Percentiles rank a stretch among this genome's conserved stretches.
Conservation (phyloP, 2,113 vertebrate species). For the Mionectes macconnelli region DNA sequence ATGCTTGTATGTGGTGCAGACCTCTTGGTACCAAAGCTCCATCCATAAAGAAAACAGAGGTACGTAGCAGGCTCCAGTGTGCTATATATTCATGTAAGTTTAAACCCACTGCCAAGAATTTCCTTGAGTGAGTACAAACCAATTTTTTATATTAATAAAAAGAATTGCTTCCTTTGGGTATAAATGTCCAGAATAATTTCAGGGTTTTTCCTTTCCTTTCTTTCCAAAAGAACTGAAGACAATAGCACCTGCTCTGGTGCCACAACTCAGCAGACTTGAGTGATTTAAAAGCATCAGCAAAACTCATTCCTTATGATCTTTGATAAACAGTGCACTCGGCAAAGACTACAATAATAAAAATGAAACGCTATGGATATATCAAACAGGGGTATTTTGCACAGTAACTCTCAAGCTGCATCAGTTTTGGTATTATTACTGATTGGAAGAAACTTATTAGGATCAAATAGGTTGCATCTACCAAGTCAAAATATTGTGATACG, state of each 20-base stretch:
- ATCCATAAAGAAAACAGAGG: constrained; percentile 69
- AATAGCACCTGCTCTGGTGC: constrained; percentile 54
- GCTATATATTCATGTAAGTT: constrained; percentile 60
- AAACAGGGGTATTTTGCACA: neutral
- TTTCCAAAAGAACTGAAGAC: constrained; percentile 25
- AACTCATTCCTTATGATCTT: constrained; percentile 29
- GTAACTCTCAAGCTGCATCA: neutral
- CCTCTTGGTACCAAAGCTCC: constrained; percentile 68
- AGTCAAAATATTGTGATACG: neutral
- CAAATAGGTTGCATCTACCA: neutral
- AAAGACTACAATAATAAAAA: neutral
- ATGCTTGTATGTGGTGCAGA: constrained; percentile 53
- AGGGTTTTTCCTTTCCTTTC: neutral
- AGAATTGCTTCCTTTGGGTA: constrained; percentile 48
- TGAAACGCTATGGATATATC: neutral
- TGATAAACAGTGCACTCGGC: neutral
- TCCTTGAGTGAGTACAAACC: constrained; percentile 38
- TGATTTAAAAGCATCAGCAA: constrained; percentile 1
- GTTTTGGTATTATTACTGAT: neutral
- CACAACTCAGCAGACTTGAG: constrained; percentile 52
- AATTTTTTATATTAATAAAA: constrained; percentile 44
- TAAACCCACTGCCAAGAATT: constrained; percentile 62
- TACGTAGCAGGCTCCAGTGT: constrained; percentile 65
- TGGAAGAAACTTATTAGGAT: neutral
- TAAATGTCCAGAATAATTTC: neutral